These are phyloP conservation scores for Ptiloglossa arizonensis DNA, from an alignment of 1,140 invertebrate species.

Conservation along the genomic window DNA sequence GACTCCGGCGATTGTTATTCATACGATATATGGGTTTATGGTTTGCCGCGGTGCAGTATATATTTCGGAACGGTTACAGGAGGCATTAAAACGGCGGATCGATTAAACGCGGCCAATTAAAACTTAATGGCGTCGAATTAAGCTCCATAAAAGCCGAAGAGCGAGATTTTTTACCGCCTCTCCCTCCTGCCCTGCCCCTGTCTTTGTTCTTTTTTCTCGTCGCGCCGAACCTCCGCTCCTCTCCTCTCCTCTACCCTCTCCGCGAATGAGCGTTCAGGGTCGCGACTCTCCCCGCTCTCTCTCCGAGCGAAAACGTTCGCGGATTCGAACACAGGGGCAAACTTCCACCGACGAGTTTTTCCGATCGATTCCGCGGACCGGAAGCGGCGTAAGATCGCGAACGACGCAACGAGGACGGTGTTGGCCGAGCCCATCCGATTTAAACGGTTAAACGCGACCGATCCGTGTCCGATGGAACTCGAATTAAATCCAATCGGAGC, in stretches of 20 bases:
- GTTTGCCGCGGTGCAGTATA: conserved; percentile 33
- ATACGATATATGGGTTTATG: conserved; percentile 38
- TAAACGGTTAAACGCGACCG: conserved; percentile 20
- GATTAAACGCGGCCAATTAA: conserved; percentile 55
- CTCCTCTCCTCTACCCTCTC: background rate
- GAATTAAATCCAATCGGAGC: conserved; percentile 50
- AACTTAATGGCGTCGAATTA: conserved; percentile 50
- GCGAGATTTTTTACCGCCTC: conserved; percentile 38
- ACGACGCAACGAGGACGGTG: background rate
- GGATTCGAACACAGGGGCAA: background rate
- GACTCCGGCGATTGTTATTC: conserved; percentile 15
- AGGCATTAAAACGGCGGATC: conserved; percentile 48
- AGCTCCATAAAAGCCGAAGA: conserved; percentile 48
- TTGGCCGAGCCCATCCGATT: background rate
- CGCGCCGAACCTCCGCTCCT: background rate
- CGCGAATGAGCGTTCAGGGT: conserved; percentile 10
- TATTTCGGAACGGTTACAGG: conserved; percentile 40
- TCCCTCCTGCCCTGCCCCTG: background rate
- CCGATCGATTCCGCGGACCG: background rate
- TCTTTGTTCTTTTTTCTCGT: conserved; percentile 1
- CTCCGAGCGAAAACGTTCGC: background rate
- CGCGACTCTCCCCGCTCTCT: too few relatives aligned
- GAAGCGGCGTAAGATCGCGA: conserved; percentile 13
- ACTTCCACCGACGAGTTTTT: conserved; percentile 1
- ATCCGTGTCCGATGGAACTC: conserved; percentile 49